Conservation (phyloP, 2,113 vertebrate genomes). For the Oreamnos americanus region DNA sequence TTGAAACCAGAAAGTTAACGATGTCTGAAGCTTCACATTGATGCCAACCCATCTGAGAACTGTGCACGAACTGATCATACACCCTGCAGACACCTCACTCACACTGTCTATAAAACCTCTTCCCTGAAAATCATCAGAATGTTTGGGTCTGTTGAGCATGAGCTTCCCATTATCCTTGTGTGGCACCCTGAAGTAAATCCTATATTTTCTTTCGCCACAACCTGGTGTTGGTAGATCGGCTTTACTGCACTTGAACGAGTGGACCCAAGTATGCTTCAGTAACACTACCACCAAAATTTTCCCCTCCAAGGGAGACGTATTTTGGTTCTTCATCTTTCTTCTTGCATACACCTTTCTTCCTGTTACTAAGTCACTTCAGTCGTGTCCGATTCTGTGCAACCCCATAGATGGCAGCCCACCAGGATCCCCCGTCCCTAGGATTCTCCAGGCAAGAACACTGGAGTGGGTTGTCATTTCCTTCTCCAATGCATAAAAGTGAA, state of each 20-base stretch:
- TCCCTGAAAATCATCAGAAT: neutral
- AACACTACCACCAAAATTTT: neutral
- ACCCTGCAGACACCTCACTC: neutral
- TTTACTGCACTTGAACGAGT: neutral
- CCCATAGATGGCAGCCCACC: no score
- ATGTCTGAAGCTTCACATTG: neutral
- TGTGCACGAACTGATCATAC: fast-evolving
- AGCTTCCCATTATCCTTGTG: neutral
- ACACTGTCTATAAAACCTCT: neutral
- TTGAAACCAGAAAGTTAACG: neutral
- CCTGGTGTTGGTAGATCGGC: neutral
- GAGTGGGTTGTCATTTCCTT: no score
- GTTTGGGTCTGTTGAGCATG: neutral
- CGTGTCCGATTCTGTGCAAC: no score
- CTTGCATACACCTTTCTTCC: neutral
- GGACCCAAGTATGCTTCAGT: neutral
- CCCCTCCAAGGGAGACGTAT: neutral
- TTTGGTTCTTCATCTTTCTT: neutral
- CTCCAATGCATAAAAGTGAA: no score
- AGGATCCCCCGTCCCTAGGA: no score
- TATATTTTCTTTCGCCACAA: neutral
- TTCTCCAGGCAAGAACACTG: no score
- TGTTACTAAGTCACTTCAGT: no score
- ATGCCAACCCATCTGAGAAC: neutral
- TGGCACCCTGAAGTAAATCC: neutral